phyloP scores from a whole-genome alignment of 2,888 invertebrate genomes.

The Metopia argyrocephala region DNA sequence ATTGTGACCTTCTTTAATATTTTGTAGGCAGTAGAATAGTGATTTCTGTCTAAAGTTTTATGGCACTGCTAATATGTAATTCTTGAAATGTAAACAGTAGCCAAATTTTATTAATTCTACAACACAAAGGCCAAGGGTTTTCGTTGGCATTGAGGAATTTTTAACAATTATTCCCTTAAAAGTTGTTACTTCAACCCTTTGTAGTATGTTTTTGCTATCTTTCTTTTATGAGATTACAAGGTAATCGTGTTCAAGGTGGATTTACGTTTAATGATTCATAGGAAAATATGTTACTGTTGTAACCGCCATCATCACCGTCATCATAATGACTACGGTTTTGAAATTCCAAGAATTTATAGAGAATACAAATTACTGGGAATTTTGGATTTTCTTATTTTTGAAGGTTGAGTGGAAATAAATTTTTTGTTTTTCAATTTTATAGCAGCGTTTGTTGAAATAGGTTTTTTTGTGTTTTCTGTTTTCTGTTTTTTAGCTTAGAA shows the following conservation, averaged over 20 bases:
- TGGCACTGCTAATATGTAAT: constrained; percentile 38
- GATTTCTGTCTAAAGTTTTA: constrained; percentile 31
- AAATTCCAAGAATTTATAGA: constrained; percentile 14
- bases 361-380: background rate
- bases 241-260: background rate
- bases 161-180: constrained; percentile 29
- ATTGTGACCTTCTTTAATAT: constrained; percentile 5
- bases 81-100: constrained; percentile 52
- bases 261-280: constrained; percentile 14
- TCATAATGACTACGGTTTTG: background rate
- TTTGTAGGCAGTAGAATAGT: background rate
- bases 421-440: no score
- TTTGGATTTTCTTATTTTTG: no score
- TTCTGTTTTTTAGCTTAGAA: background rate
- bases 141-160: constrained; percentile 25
- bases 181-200: background rate
- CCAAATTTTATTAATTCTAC: constrained; percentile 11
- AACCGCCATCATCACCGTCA: background rate
- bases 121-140: background rate
- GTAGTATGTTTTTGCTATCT: no score
- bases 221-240: no score
- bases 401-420: no score
- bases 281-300: background rate
- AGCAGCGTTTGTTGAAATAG: no score
- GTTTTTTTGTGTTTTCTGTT: background rate